Conservation (phyloP, 2,113 vertebrate species). For the Semnopithecus entellus region DNA sequence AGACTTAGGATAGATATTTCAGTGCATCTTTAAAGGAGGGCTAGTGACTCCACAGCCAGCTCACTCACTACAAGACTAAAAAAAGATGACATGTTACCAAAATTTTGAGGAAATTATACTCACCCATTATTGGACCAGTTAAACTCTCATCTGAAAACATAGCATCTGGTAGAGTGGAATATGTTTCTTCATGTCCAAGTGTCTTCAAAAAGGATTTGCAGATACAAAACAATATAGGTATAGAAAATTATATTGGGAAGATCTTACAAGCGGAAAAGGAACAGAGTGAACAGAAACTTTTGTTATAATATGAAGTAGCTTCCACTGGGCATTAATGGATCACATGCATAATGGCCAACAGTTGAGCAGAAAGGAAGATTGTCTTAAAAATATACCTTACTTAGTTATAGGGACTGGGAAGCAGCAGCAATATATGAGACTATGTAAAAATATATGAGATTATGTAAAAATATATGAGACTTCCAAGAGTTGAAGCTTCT, state of each 20-base stretch:
- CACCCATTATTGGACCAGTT: neutral
- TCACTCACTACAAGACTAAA: neutral
- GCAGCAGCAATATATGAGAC: neutral
- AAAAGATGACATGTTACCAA: neutral
- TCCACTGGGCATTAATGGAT: neutral
- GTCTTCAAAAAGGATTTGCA: neutral
- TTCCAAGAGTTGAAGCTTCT: too few relatives aligned
- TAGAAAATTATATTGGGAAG: neutral
- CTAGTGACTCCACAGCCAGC: neutral
- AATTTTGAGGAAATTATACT: neutral
- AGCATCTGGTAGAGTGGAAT: neutral
- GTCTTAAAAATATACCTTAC: neutral
- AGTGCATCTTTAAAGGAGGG: neutral
- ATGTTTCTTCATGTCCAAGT: neutral
- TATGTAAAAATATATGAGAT: neutral
- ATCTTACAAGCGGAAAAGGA: neutral
- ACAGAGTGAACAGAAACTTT: neutral
- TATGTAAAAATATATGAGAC: too few relatives aligned
- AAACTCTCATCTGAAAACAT: neutral
- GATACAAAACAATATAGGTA: neutral
- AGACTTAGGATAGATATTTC: neutral
- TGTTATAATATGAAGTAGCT: neutral
- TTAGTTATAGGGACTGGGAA: neutral
- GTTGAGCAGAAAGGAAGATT: neutral
- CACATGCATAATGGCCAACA: slow-evolving; percentile 68